A percentile compares a stretch with the other conserved stretches of the same genome.
These are phyloP conservation scores for Odocoileus hemionus DNA, from an alignment of 2,113 vertebrate species.

Conservation along the genomic window DNA sequence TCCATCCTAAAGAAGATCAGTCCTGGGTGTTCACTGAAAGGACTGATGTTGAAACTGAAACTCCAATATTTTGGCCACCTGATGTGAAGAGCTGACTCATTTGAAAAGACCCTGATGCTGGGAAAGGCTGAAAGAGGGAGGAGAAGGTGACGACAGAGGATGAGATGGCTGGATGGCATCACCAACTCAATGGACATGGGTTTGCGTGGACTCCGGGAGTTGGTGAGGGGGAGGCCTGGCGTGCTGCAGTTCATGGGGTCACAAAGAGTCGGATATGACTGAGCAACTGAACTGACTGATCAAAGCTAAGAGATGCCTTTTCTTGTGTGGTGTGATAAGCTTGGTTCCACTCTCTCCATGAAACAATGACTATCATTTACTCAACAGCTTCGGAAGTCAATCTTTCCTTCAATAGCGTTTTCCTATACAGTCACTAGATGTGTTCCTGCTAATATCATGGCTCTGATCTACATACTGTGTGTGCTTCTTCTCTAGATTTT, in stretches of 20 bases:
- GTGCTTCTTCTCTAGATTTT: not conserved
- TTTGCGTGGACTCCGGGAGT: too few species aligned
- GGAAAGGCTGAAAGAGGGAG: too few species aligned
- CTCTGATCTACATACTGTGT: not conserved
- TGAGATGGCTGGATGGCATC: too few species aligned
- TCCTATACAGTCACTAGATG: not conserved
- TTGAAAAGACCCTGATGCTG: too few species aligned
- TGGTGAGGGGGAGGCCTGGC: too few species aligned
- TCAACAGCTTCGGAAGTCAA: not conserved
- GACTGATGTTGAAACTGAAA: too few species aligned
- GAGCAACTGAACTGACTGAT: not conserved
- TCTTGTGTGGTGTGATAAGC: not conserved
- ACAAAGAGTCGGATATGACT: not conserved
- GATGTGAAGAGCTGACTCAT: too few species aligned
- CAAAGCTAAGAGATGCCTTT: not conserved
- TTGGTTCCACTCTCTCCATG: not conserved
- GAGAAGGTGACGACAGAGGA: too few species aligned
- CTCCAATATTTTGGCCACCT: too few species aligned
- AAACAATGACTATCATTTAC: not conserved
- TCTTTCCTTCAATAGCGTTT: not conserved
- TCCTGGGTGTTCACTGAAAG: too few species aligned
- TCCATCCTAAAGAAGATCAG: too few species aligned
- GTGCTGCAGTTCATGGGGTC: accelerated
- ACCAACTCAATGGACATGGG: too few species aligned
- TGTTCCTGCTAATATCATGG: not conserved